Base-by-base conservation (phyloP, 2,888 invertebrate genomes). In the Masnerella sp. region DNA sequence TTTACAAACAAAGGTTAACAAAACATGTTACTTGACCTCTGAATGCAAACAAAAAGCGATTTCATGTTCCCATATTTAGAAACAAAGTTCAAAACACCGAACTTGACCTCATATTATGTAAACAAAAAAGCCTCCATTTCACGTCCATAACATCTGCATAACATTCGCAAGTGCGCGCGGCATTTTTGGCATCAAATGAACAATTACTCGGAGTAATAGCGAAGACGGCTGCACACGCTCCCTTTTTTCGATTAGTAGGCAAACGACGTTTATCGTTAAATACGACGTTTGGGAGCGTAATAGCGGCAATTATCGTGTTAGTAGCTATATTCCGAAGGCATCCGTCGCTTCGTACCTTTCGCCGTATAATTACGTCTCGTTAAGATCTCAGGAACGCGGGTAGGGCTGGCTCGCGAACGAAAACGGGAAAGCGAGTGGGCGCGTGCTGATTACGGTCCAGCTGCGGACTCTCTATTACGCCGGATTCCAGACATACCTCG, bases 271-370 rank as follows among this genome's bases (percentile, higher is more conserved):
- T 83, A 84, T 78, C 80, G 75, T 84, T 86, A 85, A 85, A 85
- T 84, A 83, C 84, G 85, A 83, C 84, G 82, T 84, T 84, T 81
- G 81, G 78, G 79, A 79, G 77, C 80, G 82, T 85, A 86, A 86
- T 84, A 83, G 82, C 82, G 80, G 83, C 85, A 86, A 87, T 87
- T 86, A 86, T 85, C 85, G 82, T 83, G 85, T 85, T 84, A 85
- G 84, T 84, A 76, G 81, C 80, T 79, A 76, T 82, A 81, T 83
- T 84, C 79, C 79, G 75, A 78, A 79, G 81, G 80, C 80, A 82
- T 82, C 82, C 79, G 77, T 71, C 56, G 76, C 64, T 79, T 77
- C 79, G 80, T 79, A 82, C 80, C 80, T 81, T 81, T 80, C 79
- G 80, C 81, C 79, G 78, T 83, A 80, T 82, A 84, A 85, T 84